phyloP scores from a whole-genome alignment of 2,113 vertebrate species.

The Aythya baeri region DNA sequence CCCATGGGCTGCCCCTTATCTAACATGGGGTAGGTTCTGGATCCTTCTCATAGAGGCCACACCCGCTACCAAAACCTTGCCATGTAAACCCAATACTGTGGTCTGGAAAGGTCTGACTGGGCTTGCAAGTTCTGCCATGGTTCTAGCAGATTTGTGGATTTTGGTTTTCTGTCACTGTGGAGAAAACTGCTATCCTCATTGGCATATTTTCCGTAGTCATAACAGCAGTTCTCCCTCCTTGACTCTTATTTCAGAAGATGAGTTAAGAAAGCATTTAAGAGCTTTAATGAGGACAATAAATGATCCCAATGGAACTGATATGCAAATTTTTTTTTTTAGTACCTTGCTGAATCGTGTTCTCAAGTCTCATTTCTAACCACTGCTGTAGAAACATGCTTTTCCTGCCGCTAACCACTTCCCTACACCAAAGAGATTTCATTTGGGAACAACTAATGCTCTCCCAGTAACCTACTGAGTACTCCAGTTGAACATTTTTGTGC shows the following conservation, averaged over 20 bases:
- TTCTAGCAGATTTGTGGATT: background rate
- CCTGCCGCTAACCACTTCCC: background rate
- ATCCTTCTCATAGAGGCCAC: too few species aligned
- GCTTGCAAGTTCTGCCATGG: background rate
- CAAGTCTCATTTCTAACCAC: background rate
- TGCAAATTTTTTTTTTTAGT: background rate
- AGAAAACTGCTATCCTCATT: background rate
- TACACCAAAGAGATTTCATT: background rate
- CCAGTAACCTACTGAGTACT: background rate
- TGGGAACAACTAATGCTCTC: background rate
- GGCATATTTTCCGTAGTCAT: background rate
- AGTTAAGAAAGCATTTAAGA: constrained; percentile 22
- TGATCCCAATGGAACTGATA: background rate
- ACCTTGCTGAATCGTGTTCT: background rate
- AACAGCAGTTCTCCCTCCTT: background rate
- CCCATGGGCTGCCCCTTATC: too few species aligned
- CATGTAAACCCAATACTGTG: too few species aligned
- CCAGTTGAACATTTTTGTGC: background rate
- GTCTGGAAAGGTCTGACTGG: background rate
- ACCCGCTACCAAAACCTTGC: too few species aligned
- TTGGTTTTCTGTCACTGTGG: background rate
- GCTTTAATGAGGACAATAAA: constrained; percentile 21
- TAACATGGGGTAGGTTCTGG: too few species aligned
- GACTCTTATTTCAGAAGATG: background rate
- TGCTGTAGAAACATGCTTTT: background rate